Conservation (phyloP, 2,113 vertebrate genomes). For the Alligator mississippiensis region DNA sequence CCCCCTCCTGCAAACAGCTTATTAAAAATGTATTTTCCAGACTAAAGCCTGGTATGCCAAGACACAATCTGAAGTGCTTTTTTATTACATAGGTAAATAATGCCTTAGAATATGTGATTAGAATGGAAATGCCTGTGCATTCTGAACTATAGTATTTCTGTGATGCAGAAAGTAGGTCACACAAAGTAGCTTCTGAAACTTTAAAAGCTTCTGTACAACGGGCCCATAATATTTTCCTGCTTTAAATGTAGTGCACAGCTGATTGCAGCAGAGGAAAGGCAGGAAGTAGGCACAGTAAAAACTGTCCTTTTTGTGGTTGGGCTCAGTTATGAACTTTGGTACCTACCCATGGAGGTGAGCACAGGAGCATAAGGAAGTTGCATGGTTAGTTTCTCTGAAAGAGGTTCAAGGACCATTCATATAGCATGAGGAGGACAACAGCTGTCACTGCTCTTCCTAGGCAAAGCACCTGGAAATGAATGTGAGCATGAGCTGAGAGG, state of each 20-base stretch:
- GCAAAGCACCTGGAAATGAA: not conserved
- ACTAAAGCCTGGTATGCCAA: not conserved
- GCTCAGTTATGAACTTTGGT: not conserved
- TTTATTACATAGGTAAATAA: not conserved
- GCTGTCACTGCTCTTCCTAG: not conserved
- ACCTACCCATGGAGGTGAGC: accelerated
- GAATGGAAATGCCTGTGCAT: not conserved
- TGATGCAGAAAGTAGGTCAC: not conserved
- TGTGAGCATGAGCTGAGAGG: not conserved
- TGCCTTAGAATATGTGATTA: accelerated
- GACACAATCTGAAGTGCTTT: not conserved
- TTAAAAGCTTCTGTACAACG: not conserved
- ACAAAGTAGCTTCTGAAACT: not conserved
- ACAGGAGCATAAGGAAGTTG: accelerated
- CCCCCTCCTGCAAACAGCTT: not conserved
- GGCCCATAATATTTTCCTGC: not conserved
- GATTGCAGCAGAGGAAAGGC: not conserved
- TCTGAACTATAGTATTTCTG: not conserved
- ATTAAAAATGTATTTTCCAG: not conserved
- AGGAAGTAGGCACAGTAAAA: not conserved
- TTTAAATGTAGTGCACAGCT: not conserved
- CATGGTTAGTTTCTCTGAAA: not conserved
- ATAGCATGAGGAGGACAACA: not conserved
- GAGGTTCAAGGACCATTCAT: not conserved
- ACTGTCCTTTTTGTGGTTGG: not conserved